Evolutionary conservation across 2,888 invertebrate species (phyloP).

Genomic region (Meiosimyza decipiens): DNA sequence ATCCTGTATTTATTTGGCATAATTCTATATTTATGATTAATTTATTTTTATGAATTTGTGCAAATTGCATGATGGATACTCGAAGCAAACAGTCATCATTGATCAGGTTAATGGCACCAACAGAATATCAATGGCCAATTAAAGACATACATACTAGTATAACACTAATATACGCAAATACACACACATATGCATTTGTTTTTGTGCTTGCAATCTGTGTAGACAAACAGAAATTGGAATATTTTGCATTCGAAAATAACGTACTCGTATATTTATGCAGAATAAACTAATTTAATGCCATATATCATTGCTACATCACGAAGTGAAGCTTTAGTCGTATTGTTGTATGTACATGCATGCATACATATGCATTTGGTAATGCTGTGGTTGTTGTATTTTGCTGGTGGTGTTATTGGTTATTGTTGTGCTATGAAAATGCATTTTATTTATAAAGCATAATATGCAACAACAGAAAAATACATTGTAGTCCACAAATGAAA

Average conservation of each 20-base stretch:
- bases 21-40: too few relatives aligned
- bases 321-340: slow-evolving; percentile 17
- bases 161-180: background rate
- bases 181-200: background rate
- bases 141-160: too few relatives aligned
- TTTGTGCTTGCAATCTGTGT: background rate
- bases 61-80: too few relatives aligned
- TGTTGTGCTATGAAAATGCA: slow-evolving; percentile 21
- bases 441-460: slow-evolving; percentile 21
- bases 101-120: too few relatives aligned
- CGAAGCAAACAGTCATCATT: too few relatives aligned
- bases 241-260: slow-evolving; percentile 21
- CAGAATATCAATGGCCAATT: too few relatives aligned
- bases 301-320: slow-evolving; percentile 29
- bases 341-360: background rate
- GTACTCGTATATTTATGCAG: slow-evolving; percentile 7
- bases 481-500: background rate
- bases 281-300: slow-evolving; percentile 32
- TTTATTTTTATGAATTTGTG: too few relatives aligned
- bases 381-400: background rate
- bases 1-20: too few relatives aligned
- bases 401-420: background rate
- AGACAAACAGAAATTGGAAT: slow-evolving; percentile 10
- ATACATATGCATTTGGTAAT: background rate
- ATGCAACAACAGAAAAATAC: slow-evolving; percentile 4